These are phyloP conservation scores for Watersipora subatra DNA, from an alignment of 1,140 invertebrate species.

Conservation along the genomic window DNA sequence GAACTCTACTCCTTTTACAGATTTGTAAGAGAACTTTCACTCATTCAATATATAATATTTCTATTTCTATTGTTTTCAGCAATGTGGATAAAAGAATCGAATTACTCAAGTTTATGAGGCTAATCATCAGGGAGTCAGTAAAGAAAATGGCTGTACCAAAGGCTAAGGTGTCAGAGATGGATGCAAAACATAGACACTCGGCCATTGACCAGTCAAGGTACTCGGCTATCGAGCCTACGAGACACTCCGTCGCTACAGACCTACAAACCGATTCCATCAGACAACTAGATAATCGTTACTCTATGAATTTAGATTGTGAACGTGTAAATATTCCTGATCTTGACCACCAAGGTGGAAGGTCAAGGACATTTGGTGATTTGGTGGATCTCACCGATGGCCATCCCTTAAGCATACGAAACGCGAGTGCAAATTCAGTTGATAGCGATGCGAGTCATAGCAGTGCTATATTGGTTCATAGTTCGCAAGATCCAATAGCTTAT, in stretches of 20 bases:
- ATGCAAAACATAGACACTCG: neutral
- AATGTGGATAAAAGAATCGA: neutral
- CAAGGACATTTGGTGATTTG: slow-evolving; percentile 1
- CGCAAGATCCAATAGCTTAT: neutral
- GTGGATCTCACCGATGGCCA: neutral
- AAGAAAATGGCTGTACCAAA: neutral
- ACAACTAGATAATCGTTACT: neutral
- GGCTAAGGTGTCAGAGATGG: neutral
- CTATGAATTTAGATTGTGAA: neutral
- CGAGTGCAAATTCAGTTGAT: neutral
- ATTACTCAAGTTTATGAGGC: neutral
- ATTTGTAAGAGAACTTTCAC: neutral
- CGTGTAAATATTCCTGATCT: neutral
- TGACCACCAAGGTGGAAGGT: neutral
- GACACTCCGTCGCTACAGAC: neutral
- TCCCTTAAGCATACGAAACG: neutral
- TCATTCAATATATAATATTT: neutral
- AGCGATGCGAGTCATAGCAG: neutral
- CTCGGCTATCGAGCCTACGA: neutral
- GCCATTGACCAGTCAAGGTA: neutral
- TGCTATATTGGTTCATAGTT: neutral
- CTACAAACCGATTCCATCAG: neutral
- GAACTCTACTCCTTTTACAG: no score
- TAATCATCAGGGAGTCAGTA: neutral
- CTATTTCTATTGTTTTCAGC: neutral